Percentiles rank a stretch among this genome's conserved stretches.
Conservation (phyloP, 2,797 vertebrate species). For the Onychomys leucogaster region DNA sequence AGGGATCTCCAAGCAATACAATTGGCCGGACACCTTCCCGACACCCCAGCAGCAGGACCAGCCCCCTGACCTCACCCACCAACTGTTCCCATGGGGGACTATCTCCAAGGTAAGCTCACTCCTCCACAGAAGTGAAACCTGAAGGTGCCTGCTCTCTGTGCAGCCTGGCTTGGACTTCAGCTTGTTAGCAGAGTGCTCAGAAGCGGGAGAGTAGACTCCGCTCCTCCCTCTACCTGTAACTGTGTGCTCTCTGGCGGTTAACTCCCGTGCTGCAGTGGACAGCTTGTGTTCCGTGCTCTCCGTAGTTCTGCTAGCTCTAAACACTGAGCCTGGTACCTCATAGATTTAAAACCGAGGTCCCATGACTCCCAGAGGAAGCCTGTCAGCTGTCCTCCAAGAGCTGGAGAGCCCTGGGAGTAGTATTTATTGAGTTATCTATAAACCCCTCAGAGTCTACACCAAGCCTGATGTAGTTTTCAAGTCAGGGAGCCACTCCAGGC, state of each 20-base stretch:
- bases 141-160: neutral
- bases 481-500: neutral
- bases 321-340: neutral
- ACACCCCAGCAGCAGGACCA: conserved; percentile 95
- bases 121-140: neutral
- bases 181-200: neutral
- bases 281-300: neutral
- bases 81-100: conserved; percentile 98
- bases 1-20: conserved; percentile 98
- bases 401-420: neutral
- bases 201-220: neutral
- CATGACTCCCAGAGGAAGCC: neutral
- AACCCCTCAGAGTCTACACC: neutral
- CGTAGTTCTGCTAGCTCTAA: conserved; percentile 32
- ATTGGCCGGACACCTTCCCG: conserved; percentile 94
- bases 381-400: neutral
- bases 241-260: neutral
- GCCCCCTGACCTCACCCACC: conserved; percentile 97
- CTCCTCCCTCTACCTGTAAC: neutral
- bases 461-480: neutral
- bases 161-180: neutral
- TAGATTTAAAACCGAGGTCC: neutral
- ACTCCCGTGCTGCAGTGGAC: neutral
- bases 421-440: neutral
- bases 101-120: conserved; percentile 94